Conservation (phyloP, 1,140 invertebrate species). For the Pygmarrhopalites habei region DNA sequence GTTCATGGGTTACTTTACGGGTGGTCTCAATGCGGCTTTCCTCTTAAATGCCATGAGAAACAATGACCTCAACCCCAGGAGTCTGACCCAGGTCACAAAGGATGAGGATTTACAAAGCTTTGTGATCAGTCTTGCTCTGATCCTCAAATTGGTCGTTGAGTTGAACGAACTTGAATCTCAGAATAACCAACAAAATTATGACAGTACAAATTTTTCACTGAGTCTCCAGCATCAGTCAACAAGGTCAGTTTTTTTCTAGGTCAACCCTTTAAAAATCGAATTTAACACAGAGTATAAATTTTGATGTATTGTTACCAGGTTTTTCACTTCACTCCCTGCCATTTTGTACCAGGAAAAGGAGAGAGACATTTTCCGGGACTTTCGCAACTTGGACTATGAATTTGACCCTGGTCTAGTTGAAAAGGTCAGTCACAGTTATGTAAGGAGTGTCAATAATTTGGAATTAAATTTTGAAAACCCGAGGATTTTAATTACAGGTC, state of each 20-base stretch:
- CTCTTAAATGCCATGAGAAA: constrained; percentile 3
- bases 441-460: background rate
- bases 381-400: constrained; percentile 11
- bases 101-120: constrained; percentile 13
- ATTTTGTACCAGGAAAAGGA: constrained; percentile 23
- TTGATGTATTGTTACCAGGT: constrained; percentile 5
- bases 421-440: background rate
- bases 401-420: background rate
- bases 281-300: too few species aligned
- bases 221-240: too few species aligned
- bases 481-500: background rate
- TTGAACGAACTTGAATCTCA: constrained; percentile 20
- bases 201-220: too few species aligned
- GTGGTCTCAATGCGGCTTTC: constrained; percentile 31
- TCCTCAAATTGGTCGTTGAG: constrained; percentile 21
- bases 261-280: too few species aligned
- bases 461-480: background rate
- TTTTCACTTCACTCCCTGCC: constrained; percentile 27
- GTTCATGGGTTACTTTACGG: constrained; percentile 33
- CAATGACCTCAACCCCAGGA: background rate
- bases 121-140: constrained; percentile 12
- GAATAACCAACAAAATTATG: too few species aligned
- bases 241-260: too few species aligned
- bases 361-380: constrained; percentile 16
- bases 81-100: background rate